Evolutionary conservation across 2,888 invertebrate genomes (phyloP), one percentile per base, ranked within the genome.

Genomic region (Drosophila longiperda): DNA sequence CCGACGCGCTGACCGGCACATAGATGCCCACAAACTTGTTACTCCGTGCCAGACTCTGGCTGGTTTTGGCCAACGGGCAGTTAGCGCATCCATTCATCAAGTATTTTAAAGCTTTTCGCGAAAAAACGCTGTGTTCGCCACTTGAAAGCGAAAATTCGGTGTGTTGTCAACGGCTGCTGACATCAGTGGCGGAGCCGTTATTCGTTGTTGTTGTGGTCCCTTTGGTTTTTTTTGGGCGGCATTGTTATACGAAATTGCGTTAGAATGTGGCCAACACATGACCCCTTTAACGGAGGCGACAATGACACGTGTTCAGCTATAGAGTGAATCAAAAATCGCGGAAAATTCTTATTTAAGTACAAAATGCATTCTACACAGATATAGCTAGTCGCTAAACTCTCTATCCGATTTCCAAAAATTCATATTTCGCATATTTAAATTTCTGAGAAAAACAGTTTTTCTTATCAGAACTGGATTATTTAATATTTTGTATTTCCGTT

Each of bases 211-310:
- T 45, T 67, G 33, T 57, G 38, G 57, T 38, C 20, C 45, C 32
- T 33, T 49, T 67, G 36, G 61, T 40, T 66, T 63, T 65, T 65
- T 65, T 62, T 32, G 71, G 55, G 20, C 34, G 38, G 62, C 57
- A 68, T 73, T 77, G 70, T 80, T 68, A 67, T 54, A 38, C 52
- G 52, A 61, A 45, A 68, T 64, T 74, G 76, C 70, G 69, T 70
- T 73, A 73, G 87, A 89, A 84, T 90, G 63, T 87, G 87, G 87
- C 73, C 84, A 90, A 80, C 87, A 87, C 50, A 87, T 90, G 90
- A 86, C 71, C 65, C 61, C 87, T 67, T 76, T 60, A 71, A 26
- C 53, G 23, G 57, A 78, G 62, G 78, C 69, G 53, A 55, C 40
- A 66, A 67, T 36, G 63, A 76, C 82, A 82, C 79, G 80, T 80